Evolutionary conservation across 2,797 vertebrate species (phyloP), one percentile per base, ranked within the genome.

Genomic region (Ctenopoma multispine): DNA sequence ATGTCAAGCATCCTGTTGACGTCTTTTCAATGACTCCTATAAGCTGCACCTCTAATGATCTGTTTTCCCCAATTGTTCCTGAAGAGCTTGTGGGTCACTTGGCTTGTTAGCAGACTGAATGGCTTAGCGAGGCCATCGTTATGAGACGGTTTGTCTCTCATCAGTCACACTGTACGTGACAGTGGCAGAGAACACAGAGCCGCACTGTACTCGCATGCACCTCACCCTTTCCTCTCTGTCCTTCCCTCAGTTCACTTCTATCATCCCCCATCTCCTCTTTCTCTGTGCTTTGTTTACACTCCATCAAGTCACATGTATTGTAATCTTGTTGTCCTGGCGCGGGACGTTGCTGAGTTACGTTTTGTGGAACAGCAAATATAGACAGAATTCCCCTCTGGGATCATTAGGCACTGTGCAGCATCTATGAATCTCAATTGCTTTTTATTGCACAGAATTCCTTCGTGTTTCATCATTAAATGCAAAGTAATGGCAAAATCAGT

Each of bases 101-200:
- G 77, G 69, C 77, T 54, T 58, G 65, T 67, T 77, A 67, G 73
- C 76, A 76, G 81, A 76, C 76, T 53, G 38, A 57, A 68, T 65
- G 66, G 75, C 58, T 44, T 46, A 23, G 64, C 29, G 49, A 67
- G 81, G 75, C 72, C 75, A 62, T 90, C 81, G 73, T 91, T 89
- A 70, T 81, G 84, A 77, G 75, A 67, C 58, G 14, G 80, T 59
- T 38, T 79, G 57, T 69, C 58, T 20, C 66, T 70, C 73, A 66
- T 80, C 81, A 59, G 43, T 68, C 79, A 62, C 18, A 49, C 63
- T 64, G 71, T 68, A 77, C 27, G 29, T 57, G 44, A 72, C 57
- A 67, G 27, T 21, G 38, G 17, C 11, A 10, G 58, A 72, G 66
- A 71, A 79, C 15, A 82, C 82, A 88, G 73, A 80, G 79, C 57